These are phyloP conservation scores for Aspidoscelis tigris DNA, from an alignment of 2,113 vertebrate species.

Conservation along the genomic window DNA sequence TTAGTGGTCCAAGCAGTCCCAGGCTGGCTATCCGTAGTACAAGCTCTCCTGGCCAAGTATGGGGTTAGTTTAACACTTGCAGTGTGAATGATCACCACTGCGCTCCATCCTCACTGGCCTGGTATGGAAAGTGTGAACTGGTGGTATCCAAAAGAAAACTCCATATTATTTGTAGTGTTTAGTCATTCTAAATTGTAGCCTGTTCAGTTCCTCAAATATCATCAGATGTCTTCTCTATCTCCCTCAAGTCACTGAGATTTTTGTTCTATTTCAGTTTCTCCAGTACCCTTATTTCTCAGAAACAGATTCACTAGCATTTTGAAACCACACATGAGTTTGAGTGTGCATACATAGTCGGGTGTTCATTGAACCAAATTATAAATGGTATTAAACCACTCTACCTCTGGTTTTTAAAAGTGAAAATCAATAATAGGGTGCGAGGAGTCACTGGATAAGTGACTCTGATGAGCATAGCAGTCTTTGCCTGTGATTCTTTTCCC, in stretches of 20 bases:
- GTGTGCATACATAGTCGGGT: neutral
- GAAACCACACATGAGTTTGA: neutral
- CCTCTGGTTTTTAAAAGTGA: constrained; percentile 23
- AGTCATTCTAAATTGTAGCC: too few species aligned
- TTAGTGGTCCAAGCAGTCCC: too few species aligned
- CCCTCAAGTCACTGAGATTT: neutral
- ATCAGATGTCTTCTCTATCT: neutral
- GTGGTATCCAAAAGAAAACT: too few species aligned
- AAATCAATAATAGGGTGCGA: constrained; percentile 35
- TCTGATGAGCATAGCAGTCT: neutral
- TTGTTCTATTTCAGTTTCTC: too few species aligned
- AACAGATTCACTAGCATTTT: constrained; percentile 6
- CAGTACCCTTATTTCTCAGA: neutral
- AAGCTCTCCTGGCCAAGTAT: too few species aligned
- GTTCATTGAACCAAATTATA: neutral
- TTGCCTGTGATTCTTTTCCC: neutral
- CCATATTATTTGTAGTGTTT: too few species aligned
- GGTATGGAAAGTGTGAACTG: too few species aligned
- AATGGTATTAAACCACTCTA: constrained; percentile 14
- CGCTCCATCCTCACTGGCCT: too few species aligned
- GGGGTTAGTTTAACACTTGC: too few species aligned
- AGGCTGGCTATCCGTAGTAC: too few species aligned
- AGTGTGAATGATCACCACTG: too few species aligned
- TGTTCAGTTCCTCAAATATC: neutral
- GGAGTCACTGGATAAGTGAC: constrained; percentile 15